Evolutionary conservation across 92 coral and sea anemone genomes (phyloP).

Genomic region (Actinostola sp.): DNA sequence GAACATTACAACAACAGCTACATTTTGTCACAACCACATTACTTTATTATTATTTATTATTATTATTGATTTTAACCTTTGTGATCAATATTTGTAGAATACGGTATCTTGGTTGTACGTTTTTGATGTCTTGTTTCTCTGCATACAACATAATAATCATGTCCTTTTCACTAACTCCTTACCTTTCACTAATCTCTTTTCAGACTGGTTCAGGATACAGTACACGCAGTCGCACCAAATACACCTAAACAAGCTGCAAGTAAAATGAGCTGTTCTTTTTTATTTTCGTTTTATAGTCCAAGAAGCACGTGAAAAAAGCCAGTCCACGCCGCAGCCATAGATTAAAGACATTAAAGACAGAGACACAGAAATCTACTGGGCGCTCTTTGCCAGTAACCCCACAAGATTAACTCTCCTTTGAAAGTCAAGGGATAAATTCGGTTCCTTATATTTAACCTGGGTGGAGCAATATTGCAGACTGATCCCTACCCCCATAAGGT

Average conservation of each 20-base stretch:
- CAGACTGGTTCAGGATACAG: constrained; percentile 52
- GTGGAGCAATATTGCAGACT: too few species aligned
- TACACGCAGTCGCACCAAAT: constrained; percentile 54
- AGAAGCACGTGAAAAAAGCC: constrained; percentile 26
- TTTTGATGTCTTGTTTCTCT: background rate
- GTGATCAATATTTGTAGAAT: too few species aligned
- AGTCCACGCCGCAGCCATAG: constrained; percentile 44
- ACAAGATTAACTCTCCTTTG: background rate
- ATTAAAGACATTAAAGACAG: too few species aligned
- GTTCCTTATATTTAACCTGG: too few species aligned
- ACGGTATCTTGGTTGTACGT: too few species aligned
- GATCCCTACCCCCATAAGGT: too few species aligned
- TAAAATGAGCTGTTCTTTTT: constrained; percentile 43
- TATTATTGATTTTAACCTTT: too few species aligned
- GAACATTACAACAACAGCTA: too few species aligned
- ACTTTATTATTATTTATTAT: too few species aligned
- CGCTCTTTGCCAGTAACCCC: constrained; percentile 46
- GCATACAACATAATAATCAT: background rate
- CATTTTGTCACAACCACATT: too few species aligned
- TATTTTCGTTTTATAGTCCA: constrained; percentile 54
- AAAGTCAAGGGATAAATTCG: too few species aligned
- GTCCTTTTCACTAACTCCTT: constrained; percentile 15
- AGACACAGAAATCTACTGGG: constrained; percentile 11
- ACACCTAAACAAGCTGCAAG: constrained; percentile 33
- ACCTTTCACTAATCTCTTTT: constrained; percentile 31